Percentiles rank a stretch among this genome's conserved stretches.
Evolutionary conservation across 2,888 invertebrate species (phyloP).

Genomic region (Trichopoda pennipes): DNA sequence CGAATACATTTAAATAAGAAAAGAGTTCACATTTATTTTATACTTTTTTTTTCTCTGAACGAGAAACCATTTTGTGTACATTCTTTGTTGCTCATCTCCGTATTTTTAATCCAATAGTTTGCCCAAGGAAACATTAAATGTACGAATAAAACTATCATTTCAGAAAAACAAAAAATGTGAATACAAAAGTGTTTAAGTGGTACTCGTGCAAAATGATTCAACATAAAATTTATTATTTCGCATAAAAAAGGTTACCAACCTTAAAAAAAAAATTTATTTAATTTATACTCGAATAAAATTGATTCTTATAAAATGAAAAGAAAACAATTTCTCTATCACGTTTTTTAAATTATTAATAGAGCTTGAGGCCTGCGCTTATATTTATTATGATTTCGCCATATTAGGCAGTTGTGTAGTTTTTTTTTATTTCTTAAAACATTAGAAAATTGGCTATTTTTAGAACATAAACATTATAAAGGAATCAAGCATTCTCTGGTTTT

Average conservation of each 20-base stretch:
- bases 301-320: too few species aligned
- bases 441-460: too few species aligned
- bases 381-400: too few species aligned
- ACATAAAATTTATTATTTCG: constrained; percentile 16
- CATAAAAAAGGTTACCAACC: constrained; percentile 10
- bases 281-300: too few species aligned
- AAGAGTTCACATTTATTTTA: constrained; percentile 31
- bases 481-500: too few species aligned
- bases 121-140: constrained; percentile 11
- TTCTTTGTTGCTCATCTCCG: constrained; percentile 25
- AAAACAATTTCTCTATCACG: too few species aligned
- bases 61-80: not conserved
- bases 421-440: too few species aligned
- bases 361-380: too few species aligned
- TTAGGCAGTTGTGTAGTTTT: too few species aligned
- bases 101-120: constrained; percentile 22
- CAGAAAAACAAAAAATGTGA: not conserved
- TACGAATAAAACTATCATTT: not conserved
- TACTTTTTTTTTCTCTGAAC: constrained; percentile 19
- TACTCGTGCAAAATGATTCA: constrained; percentile 9
- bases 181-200: constrained; percentile 21
- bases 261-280: not conserved
- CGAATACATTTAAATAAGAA: not conserved
- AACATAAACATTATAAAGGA: too few species aligned
- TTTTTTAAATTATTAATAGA: too few species aligned